Base-by-base conservation (phyloP, 2,888 invertebrate genomes). In the Papilio elwesi region DNA sequence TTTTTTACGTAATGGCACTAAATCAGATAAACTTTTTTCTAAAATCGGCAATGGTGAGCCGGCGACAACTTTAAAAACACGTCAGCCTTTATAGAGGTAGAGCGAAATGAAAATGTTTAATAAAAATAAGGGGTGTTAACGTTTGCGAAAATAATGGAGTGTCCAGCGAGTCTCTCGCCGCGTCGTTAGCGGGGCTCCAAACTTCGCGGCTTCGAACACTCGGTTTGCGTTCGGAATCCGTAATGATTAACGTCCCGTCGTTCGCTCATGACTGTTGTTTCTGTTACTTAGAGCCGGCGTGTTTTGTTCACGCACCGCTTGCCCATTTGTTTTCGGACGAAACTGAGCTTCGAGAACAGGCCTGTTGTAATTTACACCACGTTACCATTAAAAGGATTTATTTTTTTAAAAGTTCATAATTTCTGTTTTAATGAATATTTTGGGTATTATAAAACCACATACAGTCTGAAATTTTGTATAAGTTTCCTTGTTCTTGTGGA, bases 91-190 rank as follows among this genome's bases (percentile, higher is more conserved):
- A 85, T 84, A 80, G 82, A 78, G 77, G 79, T 82, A 83, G 80
- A 79, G 80, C 80, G 78, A 78, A 80, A 80, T 77, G 80, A 81
- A 86, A 85, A 84, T 83, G 82, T 83, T 82, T 82, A 86, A 85
- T 81, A 83, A 80, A 79, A 67, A 80, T 78, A 62, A 62, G 59
- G 59, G 80, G 78, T 80, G 81, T 83, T 84, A 85, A 87, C 87
- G 84, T 89, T 91, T 90, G 85, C 82, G 83, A 87, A 90, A 90
- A 92, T 91, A 91, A 91, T 91, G 88, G 90, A 92, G 86, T 87
- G 85, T 84, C 85, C 84, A 83, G 79, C 82, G 84, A 87, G 85
- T 83, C 82, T 87, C 87, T 87, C 83, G 83, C 85, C 84, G 83
- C 85, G 88, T 90, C 88, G 91, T 90, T 91, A 90, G 83, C 88